Conservation (phyloP, 2,113 vertebrate genomes). For the Meriones unguiculatus region DNA sequence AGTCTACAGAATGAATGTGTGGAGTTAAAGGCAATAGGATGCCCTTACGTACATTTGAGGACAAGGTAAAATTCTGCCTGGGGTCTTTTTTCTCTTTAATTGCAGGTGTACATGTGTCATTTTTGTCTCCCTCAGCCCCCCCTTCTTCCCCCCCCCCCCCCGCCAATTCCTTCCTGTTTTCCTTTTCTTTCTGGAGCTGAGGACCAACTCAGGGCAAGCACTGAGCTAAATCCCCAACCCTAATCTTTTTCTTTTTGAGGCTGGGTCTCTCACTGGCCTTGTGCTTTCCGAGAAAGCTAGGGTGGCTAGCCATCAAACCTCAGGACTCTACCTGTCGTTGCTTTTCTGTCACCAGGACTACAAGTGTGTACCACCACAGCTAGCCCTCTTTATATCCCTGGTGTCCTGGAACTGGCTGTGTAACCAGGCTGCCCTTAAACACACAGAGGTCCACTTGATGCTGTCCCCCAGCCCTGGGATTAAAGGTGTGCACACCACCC, state of each 20-base stretch:
- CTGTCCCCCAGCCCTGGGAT: background rate
- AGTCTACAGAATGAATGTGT: background rate
- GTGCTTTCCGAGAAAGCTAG: background rate
- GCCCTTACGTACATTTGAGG: background rate
- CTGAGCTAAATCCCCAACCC: background rate
- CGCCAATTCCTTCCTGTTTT: too few species aligned
- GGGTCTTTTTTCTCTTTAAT: background rate
- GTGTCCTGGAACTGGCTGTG: background rate
- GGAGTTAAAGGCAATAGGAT: slow-evolving; percentile 18
- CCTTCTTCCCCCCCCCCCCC: background rate
- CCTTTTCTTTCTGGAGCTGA: background rate
- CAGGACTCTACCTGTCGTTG: background rate
- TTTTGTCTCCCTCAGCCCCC: background rate
- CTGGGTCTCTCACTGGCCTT: background rate
- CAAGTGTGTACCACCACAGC: background rate
- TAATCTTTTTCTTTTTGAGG: background rate
- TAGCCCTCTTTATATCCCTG: background rate
- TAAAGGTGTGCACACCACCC: background rate
- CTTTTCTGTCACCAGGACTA: background rate
- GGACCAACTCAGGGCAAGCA: background rate
- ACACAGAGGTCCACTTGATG: background rate
- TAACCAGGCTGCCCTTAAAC: background rate
- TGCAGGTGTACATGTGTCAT: background rate
- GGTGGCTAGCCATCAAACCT: background rate
- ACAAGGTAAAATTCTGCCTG: slow-evolving; percentile 49